phyloP scores from a whole-genome alignment of 2,888 invertebrate genomes.

The Brassicogethes aeneus region DNA sequence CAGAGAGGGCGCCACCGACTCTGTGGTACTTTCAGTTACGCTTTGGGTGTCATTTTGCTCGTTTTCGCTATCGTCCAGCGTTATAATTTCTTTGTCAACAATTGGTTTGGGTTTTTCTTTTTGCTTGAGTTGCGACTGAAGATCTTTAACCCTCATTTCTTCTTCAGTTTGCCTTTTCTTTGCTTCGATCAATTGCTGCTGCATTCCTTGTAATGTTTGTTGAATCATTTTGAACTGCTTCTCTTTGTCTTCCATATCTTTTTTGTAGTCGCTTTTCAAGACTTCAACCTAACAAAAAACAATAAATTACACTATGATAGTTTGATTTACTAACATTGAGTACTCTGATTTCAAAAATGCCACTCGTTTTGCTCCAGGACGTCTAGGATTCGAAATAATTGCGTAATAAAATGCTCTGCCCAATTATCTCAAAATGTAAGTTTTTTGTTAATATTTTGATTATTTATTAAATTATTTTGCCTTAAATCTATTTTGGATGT shows the following conservation, averaged over 20 bases:
- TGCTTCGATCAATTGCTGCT: constrained; percentile 51
- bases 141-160: constrained; percentile 45
- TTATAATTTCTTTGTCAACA: constrained; percentile 40
- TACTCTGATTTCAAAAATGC: too few species aligned
- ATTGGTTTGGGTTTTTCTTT: constrained; percentile 14
- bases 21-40: constrained; percentile 30
- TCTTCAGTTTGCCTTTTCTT: constrained; percentile 47
- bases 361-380: too few species aligned
- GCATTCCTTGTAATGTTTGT: constrained; percentile 54
- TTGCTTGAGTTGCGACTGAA: constrained; percentile 34
- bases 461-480: too few species aligned
- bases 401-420: background rate
- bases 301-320: too few species aligned
- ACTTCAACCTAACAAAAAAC: constrained; percentile 58
- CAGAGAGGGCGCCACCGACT: constrained; percentile 19
- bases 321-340: background rate
- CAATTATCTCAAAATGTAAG: too few species aligned
- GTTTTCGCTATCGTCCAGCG: constrained; percentile 41
- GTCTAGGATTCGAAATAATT: too few species aligned
- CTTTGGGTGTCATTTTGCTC: constrained; percentile 30
- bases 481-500: too few species aligned
- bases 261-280: constrained; percentile 69
- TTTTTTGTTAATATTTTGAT: too few species aligned
- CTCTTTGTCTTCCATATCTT: constrained; percentile 73
- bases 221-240: constrained; percentile 71